Base-by-base conservation (phyloP, 2,113 vertebrate species). In the Chionodraco myersi region DNA sequence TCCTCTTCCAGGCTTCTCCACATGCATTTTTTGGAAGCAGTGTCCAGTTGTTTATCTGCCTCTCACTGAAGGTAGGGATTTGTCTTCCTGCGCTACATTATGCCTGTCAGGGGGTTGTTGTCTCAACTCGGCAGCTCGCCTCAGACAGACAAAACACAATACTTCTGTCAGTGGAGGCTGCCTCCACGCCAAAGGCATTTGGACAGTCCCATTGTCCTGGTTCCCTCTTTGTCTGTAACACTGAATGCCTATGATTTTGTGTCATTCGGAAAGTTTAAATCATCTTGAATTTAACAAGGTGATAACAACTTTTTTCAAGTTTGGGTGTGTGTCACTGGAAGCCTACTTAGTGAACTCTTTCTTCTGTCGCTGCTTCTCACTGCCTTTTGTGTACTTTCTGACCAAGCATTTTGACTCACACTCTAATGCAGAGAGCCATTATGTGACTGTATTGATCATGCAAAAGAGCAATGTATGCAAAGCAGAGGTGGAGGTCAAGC, bases 361-460 rank as follows among this genome's bases (percentile, higher is more conserved):
- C 60, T 69, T 57, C 58, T 76, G 66, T 34, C 74, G 58, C 59
- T 78, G 30, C 58, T 54, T 57, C 11, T 45, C 61, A 10, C 57
- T 41, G 11, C 7, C 26, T 52, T 41, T 23, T 56, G 18, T 51
- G 9, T 36, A 54, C 36, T 51, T 47, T 58, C 23, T 48, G 74
- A 67, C 21, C 34, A 34, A 51, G 69, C 47, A 45, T 63, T 72
- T 6, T 13, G 49, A 52, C 56, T 74, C 58, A 86, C 79, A 64
- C 53, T 64, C 64, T 78, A 71, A 82, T 77, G 41, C 51, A 83
- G 62, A 89, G 62, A 69, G 65, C 56, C 84, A 85, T 89, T 85
- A 86, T 83, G 84, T 87, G 85, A 68, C 61, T 74, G 66, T 90
- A 92, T 92, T 85, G 87, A 93, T 93, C 84, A 86, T 84, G 85